Evolutionary conservation across 2,888 invertebrate genomes (phyloP), one percentile per base, ranked within the genome.

Genomic region (Harpagoxenus sublaevis): DNA sequence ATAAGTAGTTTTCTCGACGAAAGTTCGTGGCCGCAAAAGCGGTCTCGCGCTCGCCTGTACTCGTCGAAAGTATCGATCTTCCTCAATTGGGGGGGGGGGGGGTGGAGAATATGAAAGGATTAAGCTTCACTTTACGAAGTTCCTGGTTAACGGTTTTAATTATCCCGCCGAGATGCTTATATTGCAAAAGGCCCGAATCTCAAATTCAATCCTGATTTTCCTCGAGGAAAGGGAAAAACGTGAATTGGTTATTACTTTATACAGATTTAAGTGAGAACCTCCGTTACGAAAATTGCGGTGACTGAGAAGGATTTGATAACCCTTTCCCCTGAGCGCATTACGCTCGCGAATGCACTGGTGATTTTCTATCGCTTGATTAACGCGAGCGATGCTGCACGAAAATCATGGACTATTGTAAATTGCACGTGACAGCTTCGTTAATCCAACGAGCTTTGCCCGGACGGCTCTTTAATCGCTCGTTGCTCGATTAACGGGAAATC

Each of bases 401-500:
- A 81, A 81, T 81, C 73, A 62, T 48, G 48, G 57, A 60, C 70
- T 48, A 28, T 81, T 81, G 73, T 73, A 81, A 81, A 81, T 81
- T 81, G 60, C 48, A 73, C 23, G 23, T 79, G 79, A 81, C 79
- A 71, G 79, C 28, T 81, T 51, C 48, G 79, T 71, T 79, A 71
- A 79, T 79, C 79, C 48, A 71, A 57, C 57, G 51, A 73, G 73
- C 60, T 78, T 78, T 78, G 45, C 12, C 28, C 3, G 18, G 39
- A 39, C 45, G 51, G 78, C 73, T 81, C 60, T 81, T 81, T 81
- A 81, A 81, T 81, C 73, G 73, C 79, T 60, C 79, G 79, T 81
- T 81, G 60, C 39, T 73, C 73, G 73, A 81, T 81, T 73, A 73
- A 71, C 60, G 73, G 60, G 9, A 70, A 81, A 71, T 81, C 79